Evolutionary conservation across 2,113 vertebrate species (phyloP), one percentile per base, ranked within the genome.

Genomic region (Galeopterus variegatus): DNA sequence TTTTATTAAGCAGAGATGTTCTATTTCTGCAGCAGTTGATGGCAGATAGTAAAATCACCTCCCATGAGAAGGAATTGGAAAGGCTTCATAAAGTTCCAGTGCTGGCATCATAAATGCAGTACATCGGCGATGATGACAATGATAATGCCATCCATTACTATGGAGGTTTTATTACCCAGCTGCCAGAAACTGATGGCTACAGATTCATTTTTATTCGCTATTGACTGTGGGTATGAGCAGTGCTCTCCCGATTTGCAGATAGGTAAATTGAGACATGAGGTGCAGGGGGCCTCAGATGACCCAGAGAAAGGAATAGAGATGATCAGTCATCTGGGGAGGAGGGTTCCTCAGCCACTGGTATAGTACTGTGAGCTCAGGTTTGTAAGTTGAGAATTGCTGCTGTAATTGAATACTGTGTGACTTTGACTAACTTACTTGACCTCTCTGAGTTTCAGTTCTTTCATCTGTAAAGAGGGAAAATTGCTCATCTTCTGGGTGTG

Each of bases 81-180:
- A 83, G 64, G 81, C 58, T 77, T 28, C 73, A 4, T 50, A 3
- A 56, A 36, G 50, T 33, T 41, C 45, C 5, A 0, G 83, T 60
- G 83, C 6, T 9, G 77, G 67, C 10, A 0, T 67, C 72, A 4
- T 31, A 58, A 88, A 65, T 0, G 2, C 82, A 19, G 79, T 1
- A 26, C 28, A 0, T 11, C 1, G 0, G n/a, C 0, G 2, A 23
- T 6, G 15, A 15, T 6, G 93, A 33, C 54, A 1, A 6, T 1
- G 48, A 8, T 6, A 17, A 45, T 3, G 12, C 24, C n/a, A 0
- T 5, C 54, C 73, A 0, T 10, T 4, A 64, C 28, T 1, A 4
- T 0, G 3, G 19, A 21, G 54, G 41, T 1, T 45, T 56, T 69
- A 5, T 50, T 28, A 31, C 41, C n/a, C 7, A 52, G 18, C 48